Base-by-base conservation (phyloP, 1,140 invertebrate genomes). In the Nasonia vitripennis region DNA sequence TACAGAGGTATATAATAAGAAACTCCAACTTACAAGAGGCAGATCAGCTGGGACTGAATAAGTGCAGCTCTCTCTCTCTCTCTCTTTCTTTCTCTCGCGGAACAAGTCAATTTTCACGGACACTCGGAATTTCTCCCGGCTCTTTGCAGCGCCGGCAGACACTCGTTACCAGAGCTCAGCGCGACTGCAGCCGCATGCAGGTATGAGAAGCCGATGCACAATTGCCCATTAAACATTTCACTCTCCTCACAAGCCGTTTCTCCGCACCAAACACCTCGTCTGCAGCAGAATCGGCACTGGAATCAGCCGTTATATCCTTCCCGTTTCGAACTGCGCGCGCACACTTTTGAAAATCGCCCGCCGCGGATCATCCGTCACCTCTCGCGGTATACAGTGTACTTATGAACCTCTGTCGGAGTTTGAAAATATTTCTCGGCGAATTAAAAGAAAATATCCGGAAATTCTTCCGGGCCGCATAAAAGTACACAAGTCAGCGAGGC, bases 391-490 rank as follows among this genome's bases (percentile, higher is more conserved):
- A 27, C 27, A 27, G 27, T 27, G 27, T 27, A 27, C 27, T 27
- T 2, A 2, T 27, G 27, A 1, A 27, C 1, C 27, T 27, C 1
- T 2, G 27, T 27, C 27, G 73, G 86, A 86, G 83, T 83, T 81
- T 86, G 82, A 83, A 86, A 87, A 86, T 86, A 71, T 37, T 37
- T 37, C 34, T 88, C 83, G 27, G n/a, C 3, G 34, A 88, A 84
- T 51, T 82, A 86, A 88, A 85, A 78, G 86, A 82, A 85, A 84
- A 85, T 9, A 88, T 85, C 85, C 23, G 14, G n/a, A 34, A 62
- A 37, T 37, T 17, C 14, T n/a, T n/a, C 4, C 9, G 14, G 0
- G n/a, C 14, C n/a, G 17, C 14, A 27, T 37, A 37, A 0, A 37
- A 37, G 14, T 17, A 20, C 17, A n/a, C 5, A n/a, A 67, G 17